phyloP scores from a whole-genome alignment of 2,888 invertebrate genomes.

The Cheilosia vulpina region DNA sequence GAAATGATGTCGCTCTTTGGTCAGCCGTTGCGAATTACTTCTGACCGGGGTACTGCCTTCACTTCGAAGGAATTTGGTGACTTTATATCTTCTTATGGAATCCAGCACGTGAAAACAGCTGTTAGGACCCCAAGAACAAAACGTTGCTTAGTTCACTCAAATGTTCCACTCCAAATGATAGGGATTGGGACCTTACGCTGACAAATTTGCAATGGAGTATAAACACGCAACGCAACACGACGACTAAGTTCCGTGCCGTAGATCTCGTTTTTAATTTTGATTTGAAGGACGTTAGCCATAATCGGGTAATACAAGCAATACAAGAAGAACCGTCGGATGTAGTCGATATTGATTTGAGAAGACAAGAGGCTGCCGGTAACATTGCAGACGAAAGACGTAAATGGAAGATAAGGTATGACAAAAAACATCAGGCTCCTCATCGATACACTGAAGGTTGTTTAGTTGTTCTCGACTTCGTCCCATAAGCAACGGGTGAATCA shows the following conservation, averaged over 20 bases:
- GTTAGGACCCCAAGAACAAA: neutral
- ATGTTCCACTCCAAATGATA: neutral
- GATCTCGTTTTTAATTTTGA: too few species aligned
- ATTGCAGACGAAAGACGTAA: slow-evolving; percentile 38
- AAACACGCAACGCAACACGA: too few species aligned
- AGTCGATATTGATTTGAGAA: neutral
- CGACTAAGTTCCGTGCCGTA: too few species aligned
- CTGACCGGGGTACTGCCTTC: neutral
- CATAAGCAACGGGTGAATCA: neutral
- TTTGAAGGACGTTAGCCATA: too few species aligned
- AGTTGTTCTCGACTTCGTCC: slow-evolving; percentile 43
- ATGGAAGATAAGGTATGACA: slow-evolving; percentile 65
- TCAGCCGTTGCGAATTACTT: too few species aligned
- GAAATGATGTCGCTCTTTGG: too few species aligned
- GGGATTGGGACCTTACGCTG: too few species aligned
- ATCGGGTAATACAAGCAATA: too few species aligned
- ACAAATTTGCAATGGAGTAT: too few species aligned
- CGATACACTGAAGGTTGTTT: slow-evolving; percentile 19
- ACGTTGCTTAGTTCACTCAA: neutral
- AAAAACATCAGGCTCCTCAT: slow-evolving; percentile 39
- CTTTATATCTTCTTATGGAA: neutral
- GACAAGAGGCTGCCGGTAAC: slow-evolving; percentile 35
- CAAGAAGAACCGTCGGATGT: too few species aligned
- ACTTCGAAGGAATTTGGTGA: slow-evolving; percentile 28
- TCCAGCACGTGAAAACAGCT: too few species aligned